These are phyloP conservation scores for Cephus cinctus DNA, from an alignment of 1,140 invertebrate species.

Conservation along the genomic window DNA sequence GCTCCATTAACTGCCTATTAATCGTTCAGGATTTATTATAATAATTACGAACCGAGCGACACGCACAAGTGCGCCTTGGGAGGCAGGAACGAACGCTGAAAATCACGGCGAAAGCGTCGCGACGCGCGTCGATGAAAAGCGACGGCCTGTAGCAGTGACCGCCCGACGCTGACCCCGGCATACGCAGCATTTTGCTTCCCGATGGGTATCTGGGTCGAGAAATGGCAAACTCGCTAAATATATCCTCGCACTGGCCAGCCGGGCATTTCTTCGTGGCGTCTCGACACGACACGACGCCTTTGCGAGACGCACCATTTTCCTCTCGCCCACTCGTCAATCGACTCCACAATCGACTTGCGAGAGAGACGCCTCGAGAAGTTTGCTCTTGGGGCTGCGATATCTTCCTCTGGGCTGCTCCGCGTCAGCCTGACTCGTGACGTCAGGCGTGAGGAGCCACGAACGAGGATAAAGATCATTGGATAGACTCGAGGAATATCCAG, in stretches of 20 bases:
- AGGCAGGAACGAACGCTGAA: neutral
- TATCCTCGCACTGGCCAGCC: slow-evolving; percentile 39
- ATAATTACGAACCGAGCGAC: slow-evolving; percentile 25
- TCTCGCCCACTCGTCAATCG: no score
- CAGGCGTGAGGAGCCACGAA: no score
- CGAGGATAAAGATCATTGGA: no score
- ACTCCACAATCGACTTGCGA: no score
- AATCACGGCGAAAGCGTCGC: neutral
- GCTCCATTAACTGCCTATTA: slow-evolving; percentile 37
- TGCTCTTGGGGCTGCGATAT: no score
- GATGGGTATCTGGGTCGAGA: slow-evolving; percentile 53
- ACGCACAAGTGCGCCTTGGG: slow-evolving; percentile 4
- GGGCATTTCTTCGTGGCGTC: no score
- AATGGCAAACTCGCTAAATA: slow-evolving; percentile 49
- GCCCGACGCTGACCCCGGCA: slow-evolving; percentile 37
- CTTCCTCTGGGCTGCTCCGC: no score
- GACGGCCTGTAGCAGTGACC: slow-evolving; percentile 30
- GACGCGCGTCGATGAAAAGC: slow-evolving; percentile 13
- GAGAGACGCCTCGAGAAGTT: no score
- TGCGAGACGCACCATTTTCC: no score
- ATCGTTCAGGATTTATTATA: slow-evolving; percentile 21
- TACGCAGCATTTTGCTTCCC: slow-evolving; percentile 45
- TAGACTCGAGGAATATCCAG: no score
- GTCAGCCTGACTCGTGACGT: no score
- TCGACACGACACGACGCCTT: no score